Evolutionary conservation across 2,888 invertebrate species (phyloP).

Genomic region (Spodoptera picta): DNA sequence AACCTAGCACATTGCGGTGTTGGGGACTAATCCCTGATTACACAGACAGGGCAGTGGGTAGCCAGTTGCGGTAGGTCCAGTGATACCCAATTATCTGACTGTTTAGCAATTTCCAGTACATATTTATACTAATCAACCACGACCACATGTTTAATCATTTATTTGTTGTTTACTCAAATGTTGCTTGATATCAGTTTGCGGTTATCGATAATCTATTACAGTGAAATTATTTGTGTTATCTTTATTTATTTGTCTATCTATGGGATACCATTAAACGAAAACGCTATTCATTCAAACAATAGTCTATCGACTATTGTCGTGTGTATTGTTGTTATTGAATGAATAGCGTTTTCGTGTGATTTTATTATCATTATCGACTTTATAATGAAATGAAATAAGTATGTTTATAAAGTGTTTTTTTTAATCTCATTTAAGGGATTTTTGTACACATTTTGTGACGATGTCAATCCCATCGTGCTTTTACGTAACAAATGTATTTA

Average conservation of each 20-base stretch:
- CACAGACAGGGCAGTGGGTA: slow-evolving; percentile 37
- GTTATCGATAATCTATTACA: slow-evolving; percentile 1
- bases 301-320: no score
- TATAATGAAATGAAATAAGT: no score
- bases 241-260: background rate
- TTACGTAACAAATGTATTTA: no score
- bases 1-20: slow-evolving; percentile 40
- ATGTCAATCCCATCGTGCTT: no score
- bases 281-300: no score
- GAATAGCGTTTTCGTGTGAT: no score
- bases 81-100: slow-evolving; percentile 50
- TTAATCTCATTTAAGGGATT: no score
- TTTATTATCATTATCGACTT: no score
- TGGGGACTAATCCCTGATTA: slow-evolving; percentile 43
- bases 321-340: no score
- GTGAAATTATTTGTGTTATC: background rate
- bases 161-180: slow-evolving; percentile 17
- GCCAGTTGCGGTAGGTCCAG: slow-evolving; percentile 34
- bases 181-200: slow-evolving; percentile 15
- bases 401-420: no score
- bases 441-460: no score
- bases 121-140: slow-evolving; percentile 57
- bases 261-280: no score
- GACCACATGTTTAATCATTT: slow-evolving; percentile 33
- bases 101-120: slow-evolving; percentile 48